A percentile compares a stretch with the other conserved stretches of the same genome.
phyloP scores from a whole-genome alignment of 2,888 invertebrate genomes.

The Drosophila limbata region DNA sequence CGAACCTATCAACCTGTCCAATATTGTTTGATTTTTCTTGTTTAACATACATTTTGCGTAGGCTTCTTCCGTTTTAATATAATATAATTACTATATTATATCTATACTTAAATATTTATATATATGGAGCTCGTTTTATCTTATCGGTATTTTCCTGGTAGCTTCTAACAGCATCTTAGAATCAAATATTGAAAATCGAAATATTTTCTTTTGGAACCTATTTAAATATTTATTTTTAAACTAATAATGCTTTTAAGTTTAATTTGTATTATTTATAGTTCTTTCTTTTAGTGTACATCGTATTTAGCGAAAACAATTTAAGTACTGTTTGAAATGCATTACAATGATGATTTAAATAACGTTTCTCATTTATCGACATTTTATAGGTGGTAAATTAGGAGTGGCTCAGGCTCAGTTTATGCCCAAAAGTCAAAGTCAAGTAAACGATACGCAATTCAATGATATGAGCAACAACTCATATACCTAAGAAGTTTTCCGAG shows the following conservation, averaged over 20 bases:
- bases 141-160: conserved; percentile 55
- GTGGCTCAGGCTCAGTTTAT: conserved; percentile 78
- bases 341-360: conserved; percentile 76
- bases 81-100: conserved; percentile 18
- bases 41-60: conserved; percentile 30
- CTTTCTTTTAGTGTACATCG: conserved; percentile 31
- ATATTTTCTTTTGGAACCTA: conserved; percentile 32
- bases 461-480: conserved; percentile 75
- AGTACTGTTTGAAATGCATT: conserved; percentile 56
- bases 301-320: conserved; percentile 60
- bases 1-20: conserved; percentile 21
- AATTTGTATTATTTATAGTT: conserved; percentile 35
- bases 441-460: conserved; percentile 80
- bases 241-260: conserved; percentile 49
- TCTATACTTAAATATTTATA: not conserved
- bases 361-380: conserved; percentile 83
- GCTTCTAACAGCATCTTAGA: conserved; percentile 58
- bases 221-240: conserved; percentile 23
- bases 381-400: conserved; percentile 84
- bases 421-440: conserved; percentile 80
- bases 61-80: conserved; percentile 36
- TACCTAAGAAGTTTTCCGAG: conserved; percentile 77
- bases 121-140: conserved; percentile 28
- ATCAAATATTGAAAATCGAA: conserved; percentile 20
- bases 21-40: conserved; percentile 30